Evolutionary conservation across 2,797 vertebrate species (phyloP).

Genomic region (Myotis daubentonii): DNA sequence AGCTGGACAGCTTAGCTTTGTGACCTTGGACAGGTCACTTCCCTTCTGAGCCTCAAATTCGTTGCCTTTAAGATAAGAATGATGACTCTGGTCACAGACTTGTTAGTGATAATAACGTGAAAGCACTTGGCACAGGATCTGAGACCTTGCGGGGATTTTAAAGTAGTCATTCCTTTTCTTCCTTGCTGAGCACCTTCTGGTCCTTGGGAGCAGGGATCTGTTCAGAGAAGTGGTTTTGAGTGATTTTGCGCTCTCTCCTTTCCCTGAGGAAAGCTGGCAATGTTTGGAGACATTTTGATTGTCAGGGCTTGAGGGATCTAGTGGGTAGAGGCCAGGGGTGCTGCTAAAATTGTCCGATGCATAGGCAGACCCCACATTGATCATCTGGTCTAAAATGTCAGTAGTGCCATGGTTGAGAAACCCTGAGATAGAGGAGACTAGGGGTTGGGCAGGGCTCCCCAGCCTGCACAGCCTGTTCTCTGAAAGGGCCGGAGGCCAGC

Average conservation of each 20-base stretch:
- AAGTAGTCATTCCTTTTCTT: not conserved
- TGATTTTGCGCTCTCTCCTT: not conserved
- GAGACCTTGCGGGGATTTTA: not conserved
- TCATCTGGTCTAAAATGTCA: not conserved
- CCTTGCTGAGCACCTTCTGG: not conserved
- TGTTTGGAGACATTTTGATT: conserved; percentile 14
- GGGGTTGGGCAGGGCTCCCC: not conserved
- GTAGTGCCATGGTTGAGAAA: not conserved
- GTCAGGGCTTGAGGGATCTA: not conserved
- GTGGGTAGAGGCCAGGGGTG: not conserved
- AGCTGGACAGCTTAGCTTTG: not conserved
- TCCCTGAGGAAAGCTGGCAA: not conserved
- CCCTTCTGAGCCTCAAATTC: conserved; percentile 5
- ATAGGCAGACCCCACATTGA: not conserved
- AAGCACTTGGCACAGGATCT: not conserved
- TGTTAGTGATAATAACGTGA: not conserved
- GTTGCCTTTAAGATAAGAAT: conserved; percentile 23
- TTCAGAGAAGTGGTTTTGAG: not conserved
- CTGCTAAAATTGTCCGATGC: not conserved
- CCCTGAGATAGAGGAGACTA: not conserved
- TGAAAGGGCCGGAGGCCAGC: not conserved
- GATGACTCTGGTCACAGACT: not conserved
- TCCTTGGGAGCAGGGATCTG: not conserved
- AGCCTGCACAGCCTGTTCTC: not conserved
- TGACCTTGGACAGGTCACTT: conserved; percentile 22